Evolutionary conservation across 1,140 invertebrate genomes (phyloP), one percentile per base, ranked within the genome.

Genomic region (Drosophila grimshawi): DNA sequence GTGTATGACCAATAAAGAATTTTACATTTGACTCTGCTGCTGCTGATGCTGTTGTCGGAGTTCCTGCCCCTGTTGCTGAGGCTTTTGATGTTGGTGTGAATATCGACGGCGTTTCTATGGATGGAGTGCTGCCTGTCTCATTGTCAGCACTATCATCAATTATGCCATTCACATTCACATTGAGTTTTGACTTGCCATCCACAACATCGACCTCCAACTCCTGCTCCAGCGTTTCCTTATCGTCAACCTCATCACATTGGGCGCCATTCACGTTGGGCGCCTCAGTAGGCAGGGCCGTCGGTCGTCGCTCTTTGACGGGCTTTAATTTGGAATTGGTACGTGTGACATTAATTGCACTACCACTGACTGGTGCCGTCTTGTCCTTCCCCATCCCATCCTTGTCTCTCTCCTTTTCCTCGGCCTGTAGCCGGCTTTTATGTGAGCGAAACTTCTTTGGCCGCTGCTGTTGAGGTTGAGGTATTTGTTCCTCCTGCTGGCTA

Each of bases 1-100:
- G 83, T 76, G 83, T 88, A 57, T 78, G 79, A 83, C 89, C 89
- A 82, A 91, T 91, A 81, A 91, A 91, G 82, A 91, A 91, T 81
- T 91, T 91, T 60, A 90, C 88, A 78, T 80, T 86, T 55, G 68
- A 64, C 67, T 72, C 52, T 63, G 66, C 41, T 66, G 45, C 48
- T 30, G 74, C 10, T 46, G 78, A n/a, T 63, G 66, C 41, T 66
- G 45, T 49, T 30, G 74, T n/a, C 43, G 78, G 39, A n/a, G 39
- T 43, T 43, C 39, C 39, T 39, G 8, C 7, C 3, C 10, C 37
- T 3, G 6, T 8, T 8, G 7, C 37, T 43, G 19, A 19, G 19
- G 0, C 0, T 19, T 19, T 63, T 46, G 77, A 39, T 29, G 32
- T 46, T 8, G 52, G 35, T 32, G 73, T 62, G 48, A 33, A 35